A percentile compares a stretch with the other conserved stretches of the same genome.
Evolutionary conservation across 2,888 invertebrate genomes (phyloP).

Genomic region (Drosophila putrida): DNA sequence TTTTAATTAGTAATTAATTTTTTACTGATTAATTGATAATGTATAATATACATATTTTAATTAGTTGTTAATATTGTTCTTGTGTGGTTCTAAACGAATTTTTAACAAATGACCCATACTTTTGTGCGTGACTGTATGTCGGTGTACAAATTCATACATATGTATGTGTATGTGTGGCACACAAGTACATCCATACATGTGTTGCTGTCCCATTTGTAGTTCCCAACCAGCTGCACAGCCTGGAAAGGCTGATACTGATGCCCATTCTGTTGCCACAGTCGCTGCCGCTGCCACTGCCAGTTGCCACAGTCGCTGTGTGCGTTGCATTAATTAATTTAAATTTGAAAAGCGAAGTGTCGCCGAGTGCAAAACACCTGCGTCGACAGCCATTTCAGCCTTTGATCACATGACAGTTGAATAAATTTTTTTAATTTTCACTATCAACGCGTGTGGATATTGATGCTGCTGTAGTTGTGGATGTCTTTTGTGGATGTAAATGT

Average conservation of each 20-base stretch:
- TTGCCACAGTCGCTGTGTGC: slow-evolving; percentile 41
- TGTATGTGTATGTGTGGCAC: background rate
- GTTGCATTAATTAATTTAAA: slow-evolving; percentile 80
- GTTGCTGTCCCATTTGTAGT: slow-evolving; percentile 73
- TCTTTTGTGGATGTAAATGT: slow-evolving; percentile 3
- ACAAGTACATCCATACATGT: slow-evolving; percentile 47
- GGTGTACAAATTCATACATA: slow-evolving; percentile 6
- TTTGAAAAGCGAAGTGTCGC: slow-evolving; percentile 77
- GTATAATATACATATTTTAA: too few relatives aligned
- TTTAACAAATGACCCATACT: slow-evolving; percentile 8
- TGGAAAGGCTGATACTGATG: slow-evolving; percentile 48
- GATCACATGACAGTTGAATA: slow-evolving; percentile 80
- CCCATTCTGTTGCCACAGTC: slow-evolving; percentile 24
- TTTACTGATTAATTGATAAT: too few relatives aligned
- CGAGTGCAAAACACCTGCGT: slow-evolving; percentile 81
- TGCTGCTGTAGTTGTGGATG: slow-evolving; percentile 19
- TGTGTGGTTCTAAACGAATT: background rate
- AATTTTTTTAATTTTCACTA: slow-evolving; percentile 77
- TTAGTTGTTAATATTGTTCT: too few relatives aligned
- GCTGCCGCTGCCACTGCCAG: slow-evolving; percentile 6
- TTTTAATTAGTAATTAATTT: too few relatives aligned
- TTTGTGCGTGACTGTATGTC: slow-evolving; percentile 3
- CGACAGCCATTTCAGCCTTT: slow-evolving; percentile 74
- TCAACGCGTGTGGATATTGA: slow-evolving; percentile 48
- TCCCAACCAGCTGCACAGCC: slow-evolving; percentile 66